These are phyloP conservation scores for Varecia variegata DNA, from an alignment of 2,797 vertebrate genomes.

Conservation along the genomic window DNA sequence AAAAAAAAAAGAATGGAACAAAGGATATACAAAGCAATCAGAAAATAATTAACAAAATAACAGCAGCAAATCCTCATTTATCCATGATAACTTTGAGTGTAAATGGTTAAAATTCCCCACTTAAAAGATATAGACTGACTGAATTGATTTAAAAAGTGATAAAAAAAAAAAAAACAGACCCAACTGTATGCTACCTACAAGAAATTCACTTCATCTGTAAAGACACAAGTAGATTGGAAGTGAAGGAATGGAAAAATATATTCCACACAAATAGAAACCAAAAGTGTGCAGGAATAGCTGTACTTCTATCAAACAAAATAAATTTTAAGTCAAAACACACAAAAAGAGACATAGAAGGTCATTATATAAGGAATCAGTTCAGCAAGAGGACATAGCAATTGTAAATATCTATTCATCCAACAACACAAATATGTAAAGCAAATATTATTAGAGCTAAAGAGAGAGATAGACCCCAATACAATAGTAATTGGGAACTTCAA, in stretches of 20 bases:
- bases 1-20: neutral
- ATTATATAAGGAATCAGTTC: too few relatives aligned
- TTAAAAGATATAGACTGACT: neutral
- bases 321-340: too few relatives aligned
- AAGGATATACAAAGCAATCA: neutral
- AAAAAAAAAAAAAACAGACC: neutral
- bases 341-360: too few relatives aligned
- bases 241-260: neutral
- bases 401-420: too few relatives aligned
- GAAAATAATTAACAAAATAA: neutral
- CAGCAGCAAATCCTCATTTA: neutral
- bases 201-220: neutral
- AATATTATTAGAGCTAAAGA: too few relatives aligned
- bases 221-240: neutral
- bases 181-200: neutral
- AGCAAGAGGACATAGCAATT: too few relatives aligned
- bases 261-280: neutral
- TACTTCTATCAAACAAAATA: neutral
- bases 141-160: neutral
- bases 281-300: neutral
- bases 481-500: too few relatives aligned
- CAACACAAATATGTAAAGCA: too few relatives aligned
- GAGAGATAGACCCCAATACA: too few relatives aligned
- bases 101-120: neutral
- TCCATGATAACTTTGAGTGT: neutral